These are phyloP conservation scores for Trachelus stipa DNA, from an alignment of 2,888 invertebrate species.

Conservation along the genomic window DNA sequence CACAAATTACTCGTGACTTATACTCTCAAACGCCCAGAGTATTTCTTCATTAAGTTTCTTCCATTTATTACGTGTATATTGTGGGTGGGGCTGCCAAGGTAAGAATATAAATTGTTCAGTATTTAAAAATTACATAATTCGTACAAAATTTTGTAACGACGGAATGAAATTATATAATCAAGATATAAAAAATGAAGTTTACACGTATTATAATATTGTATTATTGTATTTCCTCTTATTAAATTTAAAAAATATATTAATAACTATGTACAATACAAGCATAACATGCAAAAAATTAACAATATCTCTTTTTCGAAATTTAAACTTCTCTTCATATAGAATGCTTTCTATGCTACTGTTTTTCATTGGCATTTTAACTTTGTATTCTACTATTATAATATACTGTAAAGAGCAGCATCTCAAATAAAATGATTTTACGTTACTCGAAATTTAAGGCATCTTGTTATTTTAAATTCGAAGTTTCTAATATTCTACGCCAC, in stretches of 20 bases:
- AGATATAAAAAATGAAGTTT: no score
- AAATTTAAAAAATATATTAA: no score
- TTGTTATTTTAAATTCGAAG: not conserved
- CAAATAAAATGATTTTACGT: not conserved
- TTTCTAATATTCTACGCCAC: conserved; percentile 22
- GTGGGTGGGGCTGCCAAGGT: not conserved
- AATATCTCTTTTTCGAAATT: no score
- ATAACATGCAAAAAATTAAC: no score
- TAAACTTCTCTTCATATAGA: not conserved
- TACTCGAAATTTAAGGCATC: not conserved
- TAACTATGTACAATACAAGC: no score
- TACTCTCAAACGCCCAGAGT: not conserved
- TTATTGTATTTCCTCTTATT: no score
- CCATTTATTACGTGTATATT: not conserved
- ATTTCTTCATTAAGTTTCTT: not conserved
- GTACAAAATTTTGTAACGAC: not conserved
- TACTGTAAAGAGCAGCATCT: not conserved
- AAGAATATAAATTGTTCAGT: not conserved
- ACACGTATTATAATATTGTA: no score
- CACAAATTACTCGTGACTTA: not conserved
- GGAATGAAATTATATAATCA: not conserved
- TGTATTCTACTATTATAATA: not conserved
- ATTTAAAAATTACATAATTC: not conserved
- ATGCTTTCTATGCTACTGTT: not conserved
- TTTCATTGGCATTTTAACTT: not conserved